phyloP scores from a whole-genome alignment of 1,140 invertebrate species.

The Drosophila ananassae region DNA sequence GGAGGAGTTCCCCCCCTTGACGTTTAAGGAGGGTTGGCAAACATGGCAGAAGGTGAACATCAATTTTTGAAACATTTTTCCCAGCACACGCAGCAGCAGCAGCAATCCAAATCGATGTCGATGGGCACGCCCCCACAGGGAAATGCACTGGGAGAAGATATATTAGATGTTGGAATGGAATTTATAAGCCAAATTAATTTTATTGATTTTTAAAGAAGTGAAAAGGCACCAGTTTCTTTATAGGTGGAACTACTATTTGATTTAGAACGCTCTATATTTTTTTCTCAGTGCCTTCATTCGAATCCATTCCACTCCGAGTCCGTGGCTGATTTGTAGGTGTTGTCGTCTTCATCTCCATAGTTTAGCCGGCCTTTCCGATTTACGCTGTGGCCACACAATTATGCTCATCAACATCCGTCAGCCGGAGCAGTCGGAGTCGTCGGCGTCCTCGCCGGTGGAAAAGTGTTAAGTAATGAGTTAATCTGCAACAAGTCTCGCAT shows the following conservation, averaged over 20 bases:
- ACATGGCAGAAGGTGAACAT: constrained; percentile 71
- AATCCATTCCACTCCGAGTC: constrained; percentile 2
- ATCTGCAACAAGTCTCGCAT: constrained; percentile 74
- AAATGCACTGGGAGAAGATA: constrained; percentile 6
- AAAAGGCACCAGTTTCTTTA: too few relatives aligned
- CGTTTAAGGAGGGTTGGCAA: constrained; percentile 10
- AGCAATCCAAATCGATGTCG: constrained; percentile 61
- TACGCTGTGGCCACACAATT: constrained; percentile 78
- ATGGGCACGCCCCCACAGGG: constrained; percentile 66
- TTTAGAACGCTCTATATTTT: not conserved
- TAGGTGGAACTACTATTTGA: not conserved
- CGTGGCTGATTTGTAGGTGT: constrained; percentile 55
- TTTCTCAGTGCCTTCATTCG: constrained; percentile 7
- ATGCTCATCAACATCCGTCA: constrained; percentile 75
- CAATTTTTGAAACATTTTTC: constrained; percentile 75
- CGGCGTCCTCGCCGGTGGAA: constrained; percentile 40
- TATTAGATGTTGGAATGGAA: not conserved
- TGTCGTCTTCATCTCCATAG: constrained; percentile 39
- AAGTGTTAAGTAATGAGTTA: constrained; percentile 82
- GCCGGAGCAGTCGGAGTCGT: constrained; percentile 10
- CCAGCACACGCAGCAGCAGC: constrained; percentile 40
- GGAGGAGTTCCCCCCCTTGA: constrained; percentile 1
- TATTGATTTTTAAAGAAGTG: too few relatives aligned
- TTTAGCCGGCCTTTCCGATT: constrained; percentile 45
- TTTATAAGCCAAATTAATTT: not conserved